These are phyloP conservation scores for Diadophis punctatus DNA, from an alignment of 2,113 vertebrate species.

Conservation along the genomic window DNA sequence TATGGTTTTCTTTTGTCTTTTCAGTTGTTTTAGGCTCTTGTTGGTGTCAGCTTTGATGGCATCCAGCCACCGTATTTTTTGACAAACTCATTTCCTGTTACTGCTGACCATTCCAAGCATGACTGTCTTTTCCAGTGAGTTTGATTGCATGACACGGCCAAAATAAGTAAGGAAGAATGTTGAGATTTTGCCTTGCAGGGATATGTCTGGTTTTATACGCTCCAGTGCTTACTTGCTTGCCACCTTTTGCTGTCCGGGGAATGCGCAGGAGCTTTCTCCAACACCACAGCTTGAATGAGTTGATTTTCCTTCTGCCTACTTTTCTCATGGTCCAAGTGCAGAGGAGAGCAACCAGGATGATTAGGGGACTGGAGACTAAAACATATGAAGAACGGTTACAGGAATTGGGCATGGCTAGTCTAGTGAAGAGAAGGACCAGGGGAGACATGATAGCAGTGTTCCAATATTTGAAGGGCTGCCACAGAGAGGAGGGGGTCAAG, in stretches of 20 bases:
- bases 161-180: background rate
- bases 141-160: background rate
- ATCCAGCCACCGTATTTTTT: background rate
- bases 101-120: background rate
- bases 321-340: background rate
- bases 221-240: background rate
- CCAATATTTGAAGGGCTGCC: too few species aligned
- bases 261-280: background rate
- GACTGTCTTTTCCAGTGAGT: background rate
- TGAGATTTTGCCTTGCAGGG: background rate
- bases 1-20: background rate
- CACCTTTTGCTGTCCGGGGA: background rate
- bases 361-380: too few species aligned
- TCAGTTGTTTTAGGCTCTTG: background rate
- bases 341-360: too few species aligned
- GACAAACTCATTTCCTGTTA: background rate
- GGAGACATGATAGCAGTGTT: too few species aligned
- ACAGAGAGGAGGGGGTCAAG: too few species aligned
- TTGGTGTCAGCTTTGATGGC: background rate
- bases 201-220: background rate
- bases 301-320: background rate
- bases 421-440: too few species aligned
- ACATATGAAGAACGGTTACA: too few species aligned
- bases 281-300: background rate
- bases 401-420: too few species aligned